Conservation (phyloP, 2,888 invertebrate genomes). For the Xestoiulus laeticollis region DNA sequence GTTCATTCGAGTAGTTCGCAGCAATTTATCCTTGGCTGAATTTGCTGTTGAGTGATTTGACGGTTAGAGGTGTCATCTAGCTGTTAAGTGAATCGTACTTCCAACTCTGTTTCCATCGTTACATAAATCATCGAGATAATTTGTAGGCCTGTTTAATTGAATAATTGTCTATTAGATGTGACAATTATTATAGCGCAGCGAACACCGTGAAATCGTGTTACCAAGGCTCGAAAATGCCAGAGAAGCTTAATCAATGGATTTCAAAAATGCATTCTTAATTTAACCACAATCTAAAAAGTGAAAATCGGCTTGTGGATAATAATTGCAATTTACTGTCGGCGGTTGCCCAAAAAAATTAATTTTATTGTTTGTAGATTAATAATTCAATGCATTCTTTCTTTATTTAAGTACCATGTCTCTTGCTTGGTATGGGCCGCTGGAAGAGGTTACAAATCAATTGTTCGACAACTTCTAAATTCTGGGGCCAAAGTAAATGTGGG, state of each 20-base stretch:
- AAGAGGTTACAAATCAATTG: slow-evolving; percentile 86
- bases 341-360: too few relatives aligned
- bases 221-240: neutral
- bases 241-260: neutral
- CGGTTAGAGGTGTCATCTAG: slow-evolving; percentile 55
- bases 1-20: neutral
- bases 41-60: neutral
- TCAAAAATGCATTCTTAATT: neutral
- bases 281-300: too few relatives aligned
- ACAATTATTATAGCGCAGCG: neutral
- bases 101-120: neutral
- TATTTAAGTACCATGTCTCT: slow-evolving; percentile 79
- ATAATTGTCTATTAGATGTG: neutral
- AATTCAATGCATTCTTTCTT: slow-evolving; percentile 36
- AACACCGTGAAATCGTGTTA: neutral
- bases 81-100: neutral
- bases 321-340: neutral
- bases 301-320: neutral
- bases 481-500: slow-evolving; percentile 95
- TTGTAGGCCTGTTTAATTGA: neutral
- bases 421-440: slow-evolving; percentile 96
- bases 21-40: neutral
- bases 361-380: neutral
- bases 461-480: slow-evolving; percentile 79
- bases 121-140: neutral